These are phyloP conservation scores for Zosterops pallidus DNA, from an alignment of 2,113 vertebrate genomes.

Conservation along the genomic window DNA sequence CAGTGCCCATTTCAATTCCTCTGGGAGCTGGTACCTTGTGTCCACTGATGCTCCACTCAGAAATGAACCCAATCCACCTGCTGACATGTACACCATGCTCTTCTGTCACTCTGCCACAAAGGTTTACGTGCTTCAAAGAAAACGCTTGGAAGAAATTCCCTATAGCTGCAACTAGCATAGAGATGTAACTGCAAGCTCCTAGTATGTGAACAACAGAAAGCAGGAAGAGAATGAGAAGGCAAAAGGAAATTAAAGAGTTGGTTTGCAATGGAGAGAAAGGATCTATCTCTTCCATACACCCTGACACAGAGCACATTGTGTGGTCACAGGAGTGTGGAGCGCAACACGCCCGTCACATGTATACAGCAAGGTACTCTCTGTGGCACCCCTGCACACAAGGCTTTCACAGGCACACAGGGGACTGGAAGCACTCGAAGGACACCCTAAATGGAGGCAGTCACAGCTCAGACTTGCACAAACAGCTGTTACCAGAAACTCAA, in stretches of 20 bases:
- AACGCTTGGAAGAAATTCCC: not conserved
- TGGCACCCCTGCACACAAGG: not conserved
- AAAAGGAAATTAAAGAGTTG: not conserved
- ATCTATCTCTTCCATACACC: not conserved
- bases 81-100: not conserved
- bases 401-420: not conserved
- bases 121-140: not conserved
- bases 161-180: not conserved
- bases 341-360: not conserved
- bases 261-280: not conserved
- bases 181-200: not conserved
- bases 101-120: not conserved
- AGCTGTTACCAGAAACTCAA: not conserved
- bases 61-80: not conserved
- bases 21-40: not conserved
- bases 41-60: not conserved
- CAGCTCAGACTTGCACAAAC: not conserved
- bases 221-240: not conserved
- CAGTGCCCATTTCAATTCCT: not conserved
- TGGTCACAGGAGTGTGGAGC: not conserved
- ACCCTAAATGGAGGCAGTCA: not conserved
- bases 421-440: not conserved
- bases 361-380: accelerated
- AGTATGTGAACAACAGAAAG: not conserved
- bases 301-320: not conserved